These are phyloP conservation scores for Mimumesa dahlbomi DNA, from an alignment of 2,888 invertebrate genomes.

Conservation along the genomic window DNA sequence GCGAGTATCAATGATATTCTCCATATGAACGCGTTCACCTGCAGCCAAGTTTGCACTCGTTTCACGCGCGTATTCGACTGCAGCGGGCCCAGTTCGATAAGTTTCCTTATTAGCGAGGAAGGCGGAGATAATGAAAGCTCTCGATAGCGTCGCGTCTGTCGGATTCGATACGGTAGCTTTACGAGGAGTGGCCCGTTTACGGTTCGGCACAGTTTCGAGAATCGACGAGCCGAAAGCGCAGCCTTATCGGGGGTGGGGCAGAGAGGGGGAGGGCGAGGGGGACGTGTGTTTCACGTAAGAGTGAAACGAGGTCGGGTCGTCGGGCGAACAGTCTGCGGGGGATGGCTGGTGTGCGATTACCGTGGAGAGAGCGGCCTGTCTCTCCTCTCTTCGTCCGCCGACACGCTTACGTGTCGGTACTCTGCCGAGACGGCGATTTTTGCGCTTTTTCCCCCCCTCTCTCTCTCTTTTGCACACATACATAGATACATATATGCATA, in stretches of 20 bases:
- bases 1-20: too few relatives aligned
- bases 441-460: background rate
- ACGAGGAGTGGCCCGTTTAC: constrained; percentile 55
- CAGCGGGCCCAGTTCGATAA: too few relatives aligned
- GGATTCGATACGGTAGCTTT: constrained; percentile 1
- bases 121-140: too few relatives aligned
- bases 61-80: too few relatives aligned
- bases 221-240: constrained; percentile 48
- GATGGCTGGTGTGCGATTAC: constrained; percentile 35
- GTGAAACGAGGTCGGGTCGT: constrained; percentile 59
- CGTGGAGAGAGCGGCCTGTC: constrained; percentile 6
- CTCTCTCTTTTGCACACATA: too few relatives aligned
- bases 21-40: too few relatives aligned
- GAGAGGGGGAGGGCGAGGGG: background rate
- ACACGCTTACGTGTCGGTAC: constrained; percentile 9
- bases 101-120: too few relatives aligned
- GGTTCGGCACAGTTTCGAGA: constrained; percentile 58
- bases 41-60: too few relatives aligned
- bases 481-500: too few relatives aligned
- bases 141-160: constrained; percentile 12
- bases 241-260: constrained; percentile 38
- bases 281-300: constrained; percentile 43
- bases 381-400: constrained; percentile 7
- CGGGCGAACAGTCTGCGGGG: constrained; percentile 38
- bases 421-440: constrained; percentile 6